Percentiles rank a stretch among this genome's conserved stretches.
These are phyloP conservation scores for Agapetus fuscipes DNA, from an alignment of 2,888 invertebrate species.

Conservation along the genomic window DNA sequence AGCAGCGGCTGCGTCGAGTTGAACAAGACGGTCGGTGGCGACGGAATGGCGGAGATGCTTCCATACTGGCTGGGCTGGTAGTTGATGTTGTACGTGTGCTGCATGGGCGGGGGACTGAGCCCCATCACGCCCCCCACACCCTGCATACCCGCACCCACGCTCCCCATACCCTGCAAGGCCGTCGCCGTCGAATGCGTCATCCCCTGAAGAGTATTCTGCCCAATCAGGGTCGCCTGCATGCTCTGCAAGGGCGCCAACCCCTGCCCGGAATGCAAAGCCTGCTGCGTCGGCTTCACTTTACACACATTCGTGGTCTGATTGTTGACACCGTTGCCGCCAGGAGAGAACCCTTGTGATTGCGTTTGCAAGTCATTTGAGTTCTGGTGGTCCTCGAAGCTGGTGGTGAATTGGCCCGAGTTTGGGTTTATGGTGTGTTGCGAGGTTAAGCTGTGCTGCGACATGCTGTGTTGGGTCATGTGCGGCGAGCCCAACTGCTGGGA, in stretches of 20 bases:
- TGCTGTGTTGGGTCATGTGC: conserved; percentile 17
- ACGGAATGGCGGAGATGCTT: conserved; percentile 75
- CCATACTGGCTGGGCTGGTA: conserved; percentile 70
- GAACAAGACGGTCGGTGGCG: conserved; percentile 73
- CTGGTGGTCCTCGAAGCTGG: conserved; percentile 31
- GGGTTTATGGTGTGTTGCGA: conserved; percentile 26
- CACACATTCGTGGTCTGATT: conserved; percentile 53
- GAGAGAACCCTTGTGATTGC: conserved; percentile 20
- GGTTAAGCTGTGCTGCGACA: conserved; percentile 18
- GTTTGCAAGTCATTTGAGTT: conserved; percentile 27
- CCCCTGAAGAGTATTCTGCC: conserved; percentile 22
- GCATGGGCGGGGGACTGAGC: conserved; percentile 54
- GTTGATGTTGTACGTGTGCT: conserved; percentile 52
- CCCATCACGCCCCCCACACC: conserved; percentile 21
- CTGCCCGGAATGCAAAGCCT: conserved; percentile 40
- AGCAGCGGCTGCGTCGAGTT: conserved; percentile 61
- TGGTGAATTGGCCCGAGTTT: conserved; percentile 16
- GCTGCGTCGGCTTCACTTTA: conserved; percentile 79
- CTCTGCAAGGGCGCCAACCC: conserved; percentile 32
- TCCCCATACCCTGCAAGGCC: conserved; percentile 35
- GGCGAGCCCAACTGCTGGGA: conserved; percentile 30
- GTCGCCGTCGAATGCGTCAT: conserved; percentile 29
- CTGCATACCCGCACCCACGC: conserved; percentile 24
- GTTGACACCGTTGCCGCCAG: conserved; percentile 16
- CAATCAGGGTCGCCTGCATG: conserved; percentile 31